Percentiles rank a stretch among this genome's conserved stretches.
Evolutionary conservation across 2,888 invertebrate genomes (phyloP).

Genomic region (Drosophila hamatofila): DNA sequence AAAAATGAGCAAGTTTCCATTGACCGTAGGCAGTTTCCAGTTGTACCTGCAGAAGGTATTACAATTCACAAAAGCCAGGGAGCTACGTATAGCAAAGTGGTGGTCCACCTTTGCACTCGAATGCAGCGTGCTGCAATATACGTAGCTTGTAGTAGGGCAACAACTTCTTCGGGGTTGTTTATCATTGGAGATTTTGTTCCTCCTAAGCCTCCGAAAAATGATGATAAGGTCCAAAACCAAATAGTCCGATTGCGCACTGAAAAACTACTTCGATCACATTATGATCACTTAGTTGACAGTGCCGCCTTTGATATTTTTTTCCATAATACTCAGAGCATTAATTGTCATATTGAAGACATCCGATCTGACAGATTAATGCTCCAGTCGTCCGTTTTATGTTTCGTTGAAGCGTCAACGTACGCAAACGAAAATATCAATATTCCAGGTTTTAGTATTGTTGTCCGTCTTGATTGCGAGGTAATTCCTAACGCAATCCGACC

Average conservation of each 20-base stretch:
- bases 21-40: constrained; percentile 1
- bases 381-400: not conserved
- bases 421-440: no score
- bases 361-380: constrained; percentile 1
- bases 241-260: not conserved
- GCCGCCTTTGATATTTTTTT: not conserved
- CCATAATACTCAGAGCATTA: no score
- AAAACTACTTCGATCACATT: not conserved
- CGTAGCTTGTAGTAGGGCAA: not conserved
- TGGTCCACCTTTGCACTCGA: not conserved
- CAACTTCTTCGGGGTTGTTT: not conserved
- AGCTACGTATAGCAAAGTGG: not conserved
- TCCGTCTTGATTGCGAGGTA: no score
- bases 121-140: not conserved
- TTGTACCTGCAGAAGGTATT: not conserved
- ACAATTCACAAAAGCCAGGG: not conserved
- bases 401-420: not conserved
- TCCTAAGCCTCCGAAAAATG: not conserved
- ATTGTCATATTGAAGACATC: no score
- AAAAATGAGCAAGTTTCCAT: constrained; percentile 1
- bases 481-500: not conserved
- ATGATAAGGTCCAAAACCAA: not conserved
- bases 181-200: not conserved
- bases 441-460: no score
- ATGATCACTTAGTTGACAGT: not conserved